phyloP scores from a whole-genome alignment of 2,888 invertebrate species.

The Drosophila neotestacea region DNA sequence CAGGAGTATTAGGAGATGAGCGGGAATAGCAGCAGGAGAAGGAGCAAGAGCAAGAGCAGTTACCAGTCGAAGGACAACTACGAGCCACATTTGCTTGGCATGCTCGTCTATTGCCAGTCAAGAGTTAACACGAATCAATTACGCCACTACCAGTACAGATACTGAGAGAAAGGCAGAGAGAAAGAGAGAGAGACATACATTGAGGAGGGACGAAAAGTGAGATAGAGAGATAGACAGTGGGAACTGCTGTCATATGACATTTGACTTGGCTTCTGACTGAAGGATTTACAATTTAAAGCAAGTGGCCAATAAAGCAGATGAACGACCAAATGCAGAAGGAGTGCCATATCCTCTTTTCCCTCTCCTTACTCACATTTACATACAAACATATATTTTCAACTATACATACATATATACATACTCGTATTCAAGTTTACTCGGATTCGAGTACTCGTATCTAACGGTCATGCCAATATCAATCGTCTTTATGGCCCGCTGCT shows the following conservation, averaged over 20 bases:
- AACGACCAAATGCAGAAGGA: conserved; percentile 60
- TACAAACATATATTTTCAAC: conserved; percentile 2
- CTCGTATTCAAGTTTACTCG: conserved; percentile 18
- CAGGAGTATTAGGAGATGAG: conserved; percentile 1
- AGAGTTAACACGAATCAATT: conserved; percentile 79
- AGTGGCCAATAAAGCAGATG: conserved; percentile 78
- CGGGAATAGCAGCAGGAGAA: neutral
- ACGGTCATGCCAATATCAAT: conserved; percentile 72
- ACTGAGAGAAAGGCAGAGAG: conserved; percentile 24
- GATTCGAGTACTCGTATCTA: conserved; percentile 54
- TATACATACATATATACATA: conserved; percentile 4
- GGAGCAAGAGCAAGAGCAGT: conserved; percentile 4
- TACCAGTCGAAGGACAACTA: conserved; percentile 53
- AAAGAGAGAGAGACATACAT: conserved; percentile 5
- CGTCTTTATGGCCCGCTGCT: conserved; percentile 60
- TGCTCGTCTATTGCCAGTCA: conserved; percentile 77
- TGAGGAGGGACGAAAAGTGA: neutral
- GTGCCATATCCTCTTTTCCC: conserved; percentile 11
- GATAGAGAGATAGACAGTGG: conserved; percentile 18
- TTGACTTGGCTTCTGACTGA: conserved; percentile 74
- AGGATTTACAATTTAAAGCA: conserved; percentile 79
- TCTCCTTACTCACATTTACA: conserved; percentile 9
- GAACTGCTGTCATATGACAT: conserved; percentile 72
- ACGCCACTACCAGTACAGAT: conserved; percentile 56
- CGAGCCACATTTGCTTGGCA: conserved; percentile 73